phyloP scores from a whole-genome alignment of 2,113 vertebrate species.

The Campylorhamphus procurvoides region DNA sequence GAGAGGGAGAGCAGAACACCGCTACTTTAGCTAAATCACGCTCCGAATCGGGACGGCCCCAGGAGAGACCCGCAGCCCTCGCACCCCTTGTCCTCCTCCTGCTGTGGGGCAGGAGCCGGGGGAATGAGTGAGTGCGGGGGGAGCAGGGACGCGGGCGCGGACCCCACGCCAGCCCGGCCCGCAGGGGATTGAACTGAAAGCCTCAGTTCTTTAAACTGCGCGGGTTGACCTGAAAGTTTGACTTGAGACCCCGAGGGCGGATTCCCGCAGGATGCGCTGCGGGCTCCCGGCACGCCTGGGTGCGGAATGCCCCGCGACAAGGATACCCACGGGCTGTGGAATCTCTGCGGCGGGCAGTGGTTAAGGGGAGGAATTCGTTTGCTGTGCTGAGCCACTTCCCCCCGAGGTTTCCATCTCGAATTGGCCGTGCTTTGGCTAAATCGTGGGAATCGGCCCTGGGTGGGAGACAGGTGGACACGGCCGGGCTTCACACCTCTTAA shows the following conservation, averaged over 20 bases:
- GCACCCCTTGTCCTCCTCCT: fast-evolving
- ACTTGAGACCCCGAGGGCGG: not conserved
- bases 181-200: no score
- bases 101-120: not conserved
- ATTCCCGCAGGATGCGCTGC: not conserved
- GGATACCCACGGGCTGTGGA: not conserved
- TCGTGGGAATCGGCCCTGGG: fast-evolving
- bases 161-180: not conserved
- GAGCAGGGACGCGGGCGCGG: not conserved
- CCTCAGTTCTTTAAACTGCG: not conserved
- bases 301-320: not conserved
- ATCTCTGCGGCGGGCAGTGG: not conserved
- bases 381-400: not conserved
- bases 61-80: not conserved
- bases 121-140: not conserved
- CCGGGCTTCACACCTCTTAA: not conserved
- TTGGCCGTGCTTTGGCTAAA: not conserved
- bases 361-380: not conserved
- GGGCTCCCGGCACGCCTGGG: not conserved
- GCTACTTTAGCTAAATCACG: fast-evolving
- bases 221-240: not conserved
- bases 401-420: not conserved
- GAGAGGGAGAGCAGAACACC: not conserved
- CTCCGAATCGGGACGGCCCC: not conserved
- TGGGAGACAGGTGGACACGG: not conserved